phyloP scores from a whole-genome alignment of 1,140 invertebrate species.

The Megalopta genalis region DNA sequence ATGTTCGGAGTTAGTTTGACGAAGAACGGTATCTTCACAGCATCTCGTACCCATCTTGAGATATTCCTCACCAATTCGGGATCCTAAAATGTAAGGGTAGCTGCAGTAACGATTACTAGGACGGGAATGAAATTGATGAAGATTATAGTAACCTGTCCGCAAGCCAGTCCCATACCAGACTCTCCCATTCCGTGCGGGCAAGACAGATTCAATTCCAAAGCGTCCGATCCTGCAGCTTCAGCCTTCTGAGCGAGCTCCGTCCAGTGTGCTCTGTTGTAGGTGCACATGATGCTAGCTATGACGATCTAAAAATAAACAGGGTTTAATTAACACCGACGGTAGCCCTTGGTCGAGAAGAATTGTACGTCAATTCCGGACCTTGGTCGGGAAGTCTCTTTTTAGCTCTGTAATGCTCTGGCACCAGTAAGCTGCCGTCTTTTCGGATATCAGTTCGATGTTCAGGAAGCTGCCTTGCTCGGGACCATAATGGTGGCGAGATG shows the following conservation, averaged over 20 bases:
- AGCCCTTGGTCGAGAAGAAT: not conserved
- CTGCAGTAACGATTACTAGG: not conserved
- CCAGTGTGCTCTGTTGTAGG: conserved; percentile 95
- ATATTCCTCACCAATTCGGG: conserved; percentile 93
- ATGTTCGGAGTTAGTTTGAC: conserved; percentile 99
- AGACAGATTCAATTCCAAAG: conserved; percentile 96
- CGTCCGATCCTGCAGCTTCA: conserved; percentile 94
- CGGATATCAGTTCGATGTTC: conserved; percentile 99
- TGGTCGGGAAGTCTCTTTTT: conserved; percentile 94
- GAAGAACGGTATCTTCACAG: conserved; percentile 97
- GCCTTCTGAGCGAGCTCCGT: conserved; percentile 88
- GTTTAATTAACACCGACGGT: not conserved
- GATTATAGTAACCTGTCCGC: conserved; percentile 85
- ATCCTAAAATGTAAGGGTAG: conserved; percentile 82
- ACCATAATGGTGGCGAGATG: conserved; percentile 94
- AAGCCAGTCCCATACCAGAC: conserved; percentile 98
- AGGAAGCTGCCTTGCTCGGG: conserved; percentile 97
- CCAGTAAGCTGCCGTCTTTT: conserved; percentile 97
- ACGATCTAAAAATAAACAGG: conserved; percentile 85
- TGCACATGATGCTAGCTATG: conserved; percentile 98
- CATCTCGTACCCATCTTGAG: conserved; percentile 91
- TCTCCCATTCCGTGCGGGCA: conserved; percentile 99
- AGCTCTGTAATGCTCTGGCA: conserved; percentile 92
- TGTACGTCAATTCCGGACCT: conserved; percentile 77
- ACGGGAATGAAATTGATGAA: not conserved